Percentiles rank a stretch among this genome's conserved stretches.
These are phyloP conservation scores for Gavialis gangeticus DNA, from an alignment of 2,113 vertebrate genomes.

Conservation along the genomic window DNA sequence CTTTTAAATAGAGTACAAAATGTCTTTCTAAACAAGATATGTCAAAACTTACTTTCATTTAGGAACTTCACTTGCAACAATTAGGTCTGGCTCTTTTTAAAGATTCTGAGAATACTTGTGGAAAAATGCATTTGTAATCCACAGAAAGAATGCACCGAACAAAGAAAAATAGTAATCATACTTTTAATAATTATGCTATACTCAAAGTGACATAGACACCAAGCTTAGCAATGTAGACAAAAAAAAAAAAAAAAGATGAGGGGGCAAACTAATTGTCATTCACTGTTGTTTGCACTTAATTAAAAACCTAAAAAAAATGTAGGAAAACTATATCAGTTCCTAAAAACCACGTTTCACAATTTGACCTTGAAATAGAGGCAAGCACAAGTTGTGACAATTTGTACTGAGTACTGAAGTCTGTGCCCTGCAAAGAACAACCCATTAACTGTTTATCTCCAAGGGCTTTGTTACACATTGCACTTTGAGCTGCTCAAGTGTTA, in stretches of 20 bases:
- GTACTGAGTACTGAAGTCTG: background rate
- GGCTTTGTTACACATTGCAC: too few relatives aligned
- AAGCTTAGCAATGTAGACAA: background rate
- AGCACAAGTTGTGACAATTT: background rate
- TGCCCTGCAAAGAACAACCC: background rate
- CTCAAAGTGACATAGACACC: conserved; percentile 6
- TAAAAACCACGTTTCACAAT: background rate
- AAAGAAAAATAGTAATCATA: conserved; percentile 40
- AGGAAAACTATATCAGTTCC: background rate
- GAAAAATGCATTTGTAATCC: conserved; percentile 14
- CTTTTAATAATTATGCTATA: conserved; percentile 55
- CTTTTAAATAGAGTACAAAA: background rate
- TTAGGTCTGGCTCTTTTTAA: background rate
- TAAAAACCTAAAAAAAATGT: background rate
- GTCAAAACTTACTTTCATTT: background rate
- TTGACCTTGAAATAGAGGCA: background rate
- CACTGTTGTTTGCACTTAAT: conserved; percentile 32
- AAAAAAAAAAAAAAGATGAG: background rate
- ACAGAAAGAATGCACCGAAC: background rate
- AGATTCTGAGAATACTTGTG: background rate
- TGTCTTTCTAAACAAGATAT: background rate
- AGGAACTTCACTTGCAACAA: background rate
- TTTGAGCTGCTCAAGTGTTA: too few relatives aligned
- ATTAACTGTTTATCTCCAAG: background rate
- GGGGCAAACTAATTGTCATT: background rate